Conservation (phyloP, 2,113 vertebrate genomes). For the Scopus umbretta region DNA sequence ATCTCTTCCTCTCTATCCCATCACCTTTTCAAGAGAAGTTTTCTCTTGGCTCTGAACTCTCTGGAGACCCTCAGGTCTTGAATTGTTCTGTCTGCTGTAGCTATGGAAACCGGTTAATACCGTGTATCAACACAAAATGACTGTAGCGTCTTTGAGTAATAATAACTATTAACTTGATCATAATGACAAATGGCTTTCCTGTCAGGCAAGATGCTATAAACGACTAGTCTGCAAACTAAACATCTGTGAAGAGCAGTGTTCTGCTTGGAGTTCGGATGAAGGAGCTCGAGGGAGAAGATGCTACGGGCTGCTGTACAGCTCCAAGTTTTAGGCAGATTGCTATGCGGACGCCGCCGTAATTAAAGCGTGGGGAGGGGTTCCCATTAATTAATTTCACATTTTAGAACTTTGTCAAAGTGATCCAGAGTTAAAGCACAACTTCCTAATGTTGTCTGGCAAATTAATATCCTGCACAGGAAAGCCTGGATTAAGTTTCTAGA, state of each 20-base stretch:
- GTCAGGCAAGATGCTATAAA: background rate
- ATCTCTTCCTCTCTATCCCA: background rate
- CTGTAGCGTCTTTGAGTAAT: accelerated
- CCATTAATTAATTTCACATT: background rate
- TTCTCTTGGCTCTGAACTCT: background rate
- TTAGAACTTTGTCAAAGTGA: background rate
- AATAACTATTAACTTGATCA: background rate
- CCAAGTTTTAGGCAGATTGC: background rate
- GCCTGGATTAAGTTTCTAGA: background rate
- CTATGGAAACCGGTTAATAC: background rate
- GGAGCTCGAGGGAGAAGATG: background rate
- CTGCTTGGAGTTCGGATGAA: background rate
- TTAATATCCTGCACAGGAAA: background rate
- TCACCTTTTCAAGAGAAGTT: background rate
- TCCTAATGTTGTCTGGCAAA: background rate
- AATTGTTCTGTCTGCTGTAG: background rate
- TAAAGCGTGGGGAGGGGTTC: background rate
- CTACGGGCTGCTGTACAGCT: background rate
- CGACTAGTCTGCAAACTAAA: background rate
- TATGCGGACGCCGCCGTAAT: background rate
- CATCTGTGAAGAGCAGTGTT: background rate
- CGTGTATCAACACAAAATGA: accelerated
- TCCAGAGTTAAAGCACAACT: background rate
- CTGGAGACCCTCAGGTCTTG: background rate
- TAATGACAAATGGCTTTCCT: background rate